Evolutionary conservation across 2,888 invertebrate species (phyloP), one percentile per base, ranked within the genome.

Genomic region (Shargacucullia verbasci): DNA sequence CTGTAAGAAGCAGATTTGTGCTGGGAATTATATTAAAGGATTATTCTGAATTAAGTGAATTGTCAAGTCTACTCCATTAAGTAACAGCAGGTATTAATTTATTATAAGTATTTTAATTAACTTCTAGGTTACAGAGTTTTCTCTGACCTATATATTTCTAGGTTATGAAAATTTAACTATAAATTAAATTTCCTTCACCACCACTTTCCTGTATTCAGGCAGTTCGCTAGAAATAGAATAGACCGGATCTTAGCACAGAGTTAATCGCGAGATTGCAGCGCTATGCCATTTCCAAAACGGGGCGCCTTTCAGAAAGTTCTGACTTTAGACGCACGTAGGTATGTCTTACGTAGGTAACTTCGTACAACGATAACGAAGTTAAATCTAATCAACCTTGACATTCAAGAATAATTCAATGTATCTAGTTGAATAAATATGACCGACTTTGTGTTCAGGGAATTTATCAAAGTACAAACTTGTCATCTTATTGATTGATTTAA

Each of bases 191-290:
- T 0, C 13, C 11, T 33, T 15, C 31, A 41, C 37, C 9, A 7
- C 14, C 27, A 14, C 7, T 40, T 15, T 37, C 14, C 33, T 35
- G 15, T 10, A 2, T 7, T 44, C 8, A 35, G 9, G 1, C 35
- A 61, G n/a, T 31, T 25, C 14, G 12, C 39, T 39, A 52, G 39
- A 40, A 58, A 58, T 54, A 54, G 44, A 20, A 31, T 8, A 37
- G 13, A 14, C 59, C 27, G 43, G 52, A 58, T 57, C 38, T 58
- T 45, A 38, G 9, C 37, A 34, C 10, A 15, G 48, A 41, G 38
- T 49, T 56, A 58, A 53, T 52, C 45, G 14, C 40, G 37, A 53
- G 48, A 62, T 66, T 73, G 57, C 57, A 46, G 34, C 13, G 52
- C 46, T 35, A 35, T 35, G 39, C 48, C 34, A 59, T 73, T 65